These are phyloP conservation scores for Periphyllus acericola DNA, from an alignment of 2,888 invertebrate genomes.

Conservation along the genomic window DNA sequence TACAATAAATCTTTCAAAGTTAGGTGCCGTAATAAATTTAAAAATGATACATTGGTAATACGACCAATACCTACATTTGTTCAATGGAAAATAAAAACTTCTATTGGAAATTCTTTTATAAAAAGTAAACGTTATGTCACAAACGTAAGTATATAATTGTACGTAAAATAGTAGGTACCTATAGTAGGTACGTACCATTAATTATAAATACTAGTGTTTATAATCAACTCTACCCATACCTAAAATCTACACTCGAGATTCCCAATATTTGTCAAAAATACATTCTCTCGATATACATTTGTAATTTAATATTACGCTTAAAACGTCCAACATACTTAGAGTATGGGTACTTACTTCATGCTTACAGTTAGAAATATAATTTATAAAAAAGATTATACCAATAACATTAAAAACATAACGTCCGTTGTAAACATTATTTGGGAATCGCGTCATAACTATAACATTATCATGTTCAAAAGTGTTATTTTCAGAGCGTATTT, in stretches of 20 bases:
- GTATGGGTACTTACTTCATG: not conserved
- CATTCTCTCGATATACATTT: too few relatives aligned
- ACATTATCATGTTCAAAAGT: not conserved
- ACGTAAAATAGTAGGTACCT: not conserved
- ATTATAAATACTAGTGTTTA: not conserved
- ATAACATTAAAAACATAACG: not conserved
- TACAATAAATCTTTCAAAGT: slow-evolving; percentile 32
- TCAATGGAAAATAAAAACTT: not conserved
- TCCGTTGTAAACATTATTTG: not conserved
- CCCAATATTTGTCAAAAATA: too few relatives aligned
- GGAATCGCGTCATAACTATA: not conserved
- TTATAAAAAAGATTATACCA: not conserved
- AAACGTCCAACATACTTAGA: not conserved
- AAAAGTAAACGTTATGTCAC: not conserved
- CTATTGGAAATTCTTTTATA: not conserved
- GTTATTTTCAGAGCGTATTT: too few relatives aligned
- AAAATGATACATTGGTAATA: not conserved
- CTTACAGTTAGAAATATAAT: not conserved
- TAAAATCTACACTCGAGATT: too few relatives aligned
- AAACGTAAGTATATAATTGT: not conserved
- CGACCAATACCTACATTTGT: not conserved
- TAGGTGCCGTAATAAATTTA: not conserved
- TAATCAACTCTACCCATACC: too few relatives aligned
- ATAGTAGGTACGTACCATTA: not conserved
- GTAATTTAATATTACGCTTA: too few relatives aligned